Percentiles rank a stretch among this genome's conserved stretches.
Evolutionary conservation across 2,888 invertebrate species (phyloP).

Genomic region (Osmoderma eremita): DNA sequence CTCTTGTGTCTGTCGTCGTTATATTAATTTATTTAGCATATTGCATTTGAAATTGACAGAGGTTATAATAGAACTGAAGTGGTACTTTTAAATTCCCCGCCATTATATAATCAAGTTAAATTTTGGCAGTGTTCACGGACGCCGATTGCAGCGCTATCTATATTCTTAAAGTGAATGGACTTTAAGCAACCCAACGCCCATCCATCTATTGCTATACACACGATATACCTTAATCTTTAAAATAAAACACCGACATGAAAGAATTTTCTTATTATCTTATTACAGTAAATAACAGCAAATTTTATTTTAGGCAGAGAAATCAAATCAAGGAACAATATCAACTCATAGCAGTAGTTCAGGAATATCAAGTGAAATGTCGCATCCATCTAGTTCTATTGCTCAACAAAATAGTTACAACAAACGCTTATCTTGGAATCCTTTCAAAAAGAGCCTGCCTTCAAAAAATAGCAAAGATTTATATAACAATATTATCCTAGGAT

Average conservation of each 20-base stretch:
- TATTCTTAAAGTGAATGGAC: too few relatives aligned
- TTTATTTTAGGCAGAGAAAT: slow-evolving; percentile 58
- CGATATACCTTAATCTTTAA: neutral
- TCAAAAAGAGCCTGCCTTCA: slow-evolving; percentile 69
- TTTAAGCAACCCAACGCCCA: too few relatives aligned
- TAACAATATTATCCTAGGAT: slow-evolving; percentile 62
- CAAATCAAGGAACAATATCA: slow-evolving; percentile 66
- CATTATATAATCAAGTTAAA: too few relatives aligned
- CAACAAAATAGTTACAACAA: slow-evolving; percentile 57
- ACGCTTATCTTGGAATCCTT: slow-evolving; percentile 74
- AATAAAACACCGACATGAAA: neutral
- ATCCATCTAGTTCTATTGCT: slow-evolving; percentile 69
- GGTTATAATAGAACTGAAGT: too few relatives aligned
- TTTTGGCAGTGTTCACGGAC: too few relatives aligned
- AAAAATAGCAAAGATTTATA: slow-evolving; percentile 64
- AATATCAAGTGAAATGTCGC: slow-evolving; percentile 69
- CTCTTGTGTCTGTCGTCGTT: too few relatives aligned
- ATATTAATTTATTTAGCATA: too few relatives aligned
- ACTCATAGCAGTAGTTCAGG: slow-evolving; percentile 69
- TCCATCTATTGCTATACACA: too few relatives aligned
- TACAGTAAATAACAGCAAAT: neutral
- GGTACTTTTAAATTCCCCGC: too few relatives aligned
- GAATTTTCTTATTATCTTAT: neutral
- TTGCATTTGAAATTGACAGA: neutral
- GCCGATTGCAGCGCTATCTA: too few relatives aligned